Evolutionary conservation across 1,140 invertebrate species (phyloP).

Genomic region (Homarus americanus): DNA sequence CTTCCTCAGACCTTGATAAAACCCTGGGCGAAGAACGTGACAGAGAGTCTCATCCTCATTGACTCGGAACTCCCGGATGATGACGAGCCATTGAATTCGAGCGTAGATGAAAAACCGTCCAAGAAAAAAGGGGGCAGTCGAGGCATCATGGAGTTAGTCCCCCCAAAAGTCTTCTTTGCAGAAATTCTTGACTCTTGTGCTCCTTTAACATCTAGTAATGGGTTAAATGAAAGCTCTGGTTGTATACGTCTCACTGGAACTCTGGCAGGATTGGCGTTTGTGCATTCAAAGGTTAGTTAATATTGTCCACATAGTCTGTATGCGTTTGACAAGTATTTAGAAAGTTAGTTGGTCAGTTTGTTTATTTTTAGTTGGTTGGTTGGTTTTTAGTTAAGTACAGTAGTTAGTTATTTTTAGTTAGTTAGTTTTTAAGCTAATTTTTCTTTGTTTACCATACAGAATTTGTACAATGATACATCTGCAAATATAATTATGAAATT

Average conservation of each 20-base stretch:
- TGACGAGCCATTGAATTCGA: slow-evolving; percentile 35
- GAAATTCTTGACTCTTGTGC: slow-evolving; percentile 37
- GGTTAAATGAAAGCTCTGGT: slow-evolving; percentile 35
- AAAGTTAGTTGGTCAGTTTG: no score
- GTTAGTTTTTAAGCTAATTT: no score
- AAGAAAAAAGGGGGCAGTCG: slow-evolving; percentile 51
- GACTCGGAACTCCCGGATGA: slow-evolving; percentile 44
- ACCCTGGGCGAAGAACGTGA: slow-evolving; percentile 61
- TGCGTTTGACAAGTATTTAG: no score
- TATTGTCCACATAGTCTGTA: no score
- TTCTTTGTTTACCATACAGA: no score
- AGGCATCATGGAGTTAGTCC: slow-evolving; percentile 36
- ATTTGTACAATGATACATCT: no score
- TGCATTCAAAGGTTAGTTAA: slow-evolving; percentile 39
- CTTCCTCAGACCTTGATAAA: slow-evolving; percentile 43
- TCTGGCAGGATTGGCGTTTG: slow-evolving; percentile 53
- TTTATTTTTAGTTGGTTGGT: no score
- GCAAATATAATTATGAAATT: no score
- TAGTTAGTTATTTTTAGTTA: no score
- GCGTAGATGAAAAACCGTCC: slow-evolving; percentile 29
- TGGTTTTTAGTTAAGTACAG: no score
- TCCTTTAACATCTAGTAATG: background rate
- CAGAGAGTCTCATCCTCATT: slow-evolving; percentile 56
- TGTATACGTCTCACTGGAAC: slow-evolving; percentile 33
- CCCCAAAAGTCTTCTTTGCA: slow-evolving; percentile 34